These are phyloP conservation scores for Mormyrops attenuatus DNA, from an alignment of 2,797 vertebrate genomes.

Conservation along the genomic window DNA sequence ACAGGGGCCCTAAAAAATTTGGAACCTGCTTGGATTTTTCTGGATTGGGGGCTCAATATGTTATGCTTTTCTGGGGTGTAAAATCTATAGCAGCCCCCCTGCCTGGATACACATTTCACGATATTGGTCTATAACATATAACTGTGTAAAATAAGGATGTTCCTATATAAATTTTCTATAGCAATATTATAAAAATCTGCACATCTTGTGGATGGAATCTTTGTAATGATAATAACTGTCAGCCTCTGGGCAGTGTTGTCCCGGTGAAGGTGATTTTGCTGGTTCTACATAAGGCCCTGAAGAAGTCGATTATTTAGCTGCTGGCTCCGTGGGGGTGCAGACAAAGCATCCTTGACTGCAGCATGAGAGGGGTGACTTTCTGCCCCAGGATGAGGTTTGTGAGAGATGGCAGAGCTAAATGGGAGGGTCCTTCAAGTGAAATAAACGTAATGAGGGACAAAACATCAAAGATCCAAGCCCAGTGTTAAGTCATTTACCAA, in stretches of 20 bases:
- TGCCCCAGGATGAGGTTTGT: not conserved
- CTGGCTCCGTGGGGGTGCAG: not conserved
- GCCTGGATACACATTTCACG: not conserved
- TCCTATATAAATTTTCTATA: not conserved
- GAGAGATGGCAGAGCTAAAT: not conserved
- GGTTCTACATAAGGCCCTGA: not conserved
- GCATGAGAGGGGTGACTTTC: not conserved
- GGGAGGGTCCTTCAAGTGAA: too few relatives aligned
- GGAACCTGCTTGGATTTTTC: not conserved
- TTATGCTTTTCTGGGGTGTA: not conserved
- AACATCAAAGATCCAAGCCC: not conserved
- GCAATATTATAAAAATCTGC: not conserved
- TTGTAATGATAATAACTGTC: not conserved
- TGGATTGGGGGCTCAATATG: not conserved
- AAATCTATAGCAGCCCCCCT: not conserved
- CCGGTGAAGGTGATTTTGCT: not conserved
- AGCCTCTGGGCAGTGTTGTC: not conserved
- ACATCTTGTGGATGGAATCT: not conserved
- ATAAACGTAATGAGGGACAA: not conserved
- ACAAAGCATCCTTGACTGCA: not conserved
- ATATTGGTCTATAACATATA: not conserved
- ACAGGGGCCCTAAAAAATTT: not conserved
- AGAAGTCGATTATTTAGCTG: not conserved
- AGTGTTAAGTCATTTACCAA: not conserved
- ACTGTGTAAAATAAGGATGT: not conserved